A percentile compares a stretch with the other conserved stretches of the same genome.
Conservation (phyloP, 2,888 invertebrate genomes). For the Tipula helvola region DNA sequence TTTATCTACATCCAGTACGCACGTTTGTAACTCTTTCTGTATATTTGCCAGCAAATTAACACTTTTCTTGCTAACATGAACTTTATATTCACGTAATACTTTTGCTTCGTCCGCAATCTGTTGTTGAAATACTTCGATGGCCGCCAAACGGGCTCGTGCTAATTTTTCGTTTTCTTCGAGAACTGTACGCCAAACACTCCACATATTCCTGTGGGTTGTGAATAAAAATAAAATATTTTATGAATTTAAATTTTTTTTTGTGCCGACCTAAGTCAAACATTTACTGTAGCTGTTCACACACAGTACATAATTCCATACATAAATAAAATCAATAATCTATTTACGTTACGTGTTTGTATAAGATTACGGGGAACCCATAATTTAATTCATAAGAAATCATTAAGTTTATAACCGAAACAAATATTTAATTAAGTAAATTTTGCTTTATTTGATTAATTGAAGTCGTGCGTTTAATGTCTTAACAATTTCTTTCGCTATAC, state of each 20-base stretch:
- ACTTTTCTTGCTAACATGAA: constrained; percentile 69
- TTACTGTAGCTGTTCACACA: background rate
- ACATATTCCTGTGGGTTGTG: constrained; percentile 69
- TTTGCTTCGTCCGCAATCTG: constrained; percentile 92
- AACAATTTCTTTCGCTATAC: background rate
- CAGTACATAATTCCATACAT: background rate
- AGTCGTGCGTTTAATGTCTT: background rate
- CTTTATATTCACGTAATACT: constrained; percentile 66
- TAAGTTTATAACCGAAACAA: background rate
- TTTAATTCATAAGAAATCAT: background rate
- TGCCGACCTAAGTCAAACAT: no score
- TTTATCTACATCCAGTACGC: constrained; percentile 84
- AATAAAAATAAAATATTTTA: background rate
- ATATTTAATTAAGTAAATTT: background rate
- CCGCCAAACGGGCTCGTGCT: constrained; percentile 79
- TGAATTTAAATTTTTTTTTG: background rate
- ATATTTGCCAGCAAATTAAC: constrained; percentile 72
- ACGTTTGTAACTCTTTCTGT: constrained; percentile 78
- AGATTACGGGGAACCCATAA: background rate
- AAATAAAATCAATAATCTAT: background rate
- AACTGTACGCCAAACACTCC: constrained; percentile 94
- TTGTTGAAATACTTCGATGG: constrained; percentile 89
- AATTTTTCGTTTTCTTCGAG: constrained; percentile 91
- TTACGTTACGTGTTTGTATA: background rate
- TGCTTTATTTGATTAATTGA: background rate